Evolutionary conservation across 2,113 vertebrate species (phyloP).

Genomic region (Saccopteryx leptura): DNA sequence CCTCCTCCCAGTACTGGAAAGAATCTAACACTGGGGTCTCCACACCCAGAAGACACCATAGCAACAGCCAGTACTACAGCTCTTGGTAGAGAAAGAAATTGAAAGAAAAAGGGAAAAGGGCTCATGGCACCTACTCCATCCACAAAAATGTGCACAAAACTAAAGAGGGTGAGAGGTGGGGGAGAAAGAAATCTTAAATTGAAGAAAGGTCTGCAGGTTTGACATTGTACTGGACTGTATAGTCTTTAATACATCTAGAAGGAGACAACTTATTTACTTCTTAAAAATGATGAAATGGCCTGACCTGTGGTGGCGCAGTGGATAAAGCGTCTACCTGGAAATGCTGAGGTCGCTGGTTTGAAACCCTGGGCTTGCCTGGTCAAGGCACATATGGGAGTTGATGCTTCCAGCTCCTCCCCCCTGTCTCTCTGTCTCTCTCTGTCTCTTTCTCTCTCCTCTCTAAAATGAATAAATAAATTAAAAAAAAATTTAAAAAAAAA

Average conservation of each 20-base stretch:
- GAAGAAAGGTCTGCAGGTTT: not conserved
- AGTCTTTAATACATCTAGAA: not conserved
- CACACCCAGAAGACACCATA: not conserved
- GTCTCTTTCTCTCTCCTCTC: too few relatives aligned
- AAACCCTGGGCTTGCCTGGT: too few relatives aligned
- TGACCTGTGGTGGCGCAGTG: too few relatives aligned
- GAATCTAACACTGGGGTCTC: not conserved
- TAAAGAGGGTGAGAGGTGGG: not conserved
- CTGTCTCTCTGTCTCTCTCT: too few relatives aligned
- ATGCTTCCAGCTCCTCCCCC: too few relatives aligned
- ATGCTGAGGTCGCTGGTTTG: too few relatives aligned
- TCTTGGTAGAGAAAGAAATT: not conserved
- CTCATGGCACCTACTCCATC: not conserved
- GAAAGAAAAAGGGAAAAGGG: not conserved
- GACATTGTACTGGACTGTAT: rapidly evolving
- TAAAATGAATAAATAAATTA: too few relatives aligned
- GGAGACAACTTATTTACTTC: not conserved
- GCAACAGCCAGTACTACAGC: not conserved
- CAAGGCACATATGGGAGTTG: too few relatives aligned
- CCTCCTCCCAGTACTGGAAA: not conserved
- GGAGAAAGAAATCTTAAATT: not conserved
- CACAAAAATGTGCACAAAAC: not conserved
- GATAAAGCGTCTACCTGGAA: too few relatives aligned
- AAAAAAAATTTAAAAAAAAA: too few relatives aligned
- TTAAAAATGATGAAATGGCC: not conserved